Conservation (phyloP, 2,888 invertebrate species). For the Amiota mariae region DNA sequence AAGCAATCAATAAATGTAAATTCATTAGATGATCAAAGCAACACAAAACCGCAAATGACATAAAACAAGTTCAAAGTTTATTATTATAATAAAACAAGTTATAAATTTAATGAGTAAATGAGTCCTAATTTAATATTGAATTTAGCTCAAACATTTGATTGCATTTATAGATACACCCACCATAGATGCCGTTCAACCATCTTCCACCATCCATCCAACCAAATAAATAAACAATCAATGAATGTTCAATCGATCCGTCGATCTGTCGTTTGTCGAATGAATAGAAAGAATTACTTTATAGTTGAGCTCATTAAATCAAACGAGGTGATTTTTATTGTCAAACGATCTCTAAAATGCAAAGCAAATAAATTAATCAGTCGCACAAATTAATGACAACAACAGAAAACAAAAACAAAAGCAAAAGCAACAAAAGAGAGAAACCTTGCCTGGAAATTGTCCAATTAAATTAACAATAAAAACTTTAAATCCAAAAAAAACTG, state of each 20-base stretch:
- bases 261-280: neutral
- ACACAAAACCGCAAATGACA: neutral
- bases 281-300: neutral
- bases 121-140: neutral
- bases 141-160: too few relatives aligned
- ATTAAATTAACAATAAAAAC: constrained; percentile 66
- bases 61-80: neutral
- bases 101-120: neutral
- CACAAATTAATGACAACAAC: constrained; percentile 46
- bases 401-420: constrained; percentile 40
- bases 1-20: neutral
- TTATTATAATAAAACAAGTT: neutral
- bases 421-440: constrained; percentile 48
- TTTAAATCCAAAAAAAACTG: too few relatives aligned
- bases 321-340: constrained; percentile 28
- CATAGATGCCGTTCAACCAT: neutral
- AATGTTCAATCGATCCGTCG: constrained; percentile 17
- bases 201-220: neutral
- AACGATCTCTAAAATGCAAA: constrained; percentile 34
- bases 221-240: neutral
- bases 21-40: neutral
- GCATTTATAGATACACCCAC: neutral
- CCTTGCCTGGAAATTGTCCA: constrained; percentile 59
- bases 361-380: constrained; percentile 45
- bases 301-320: constrained; percentile 30